A percentile compares a stretch with the other conserved stretches of the same genome.
phyloP scores from a whole-genome alignment of 2,888 invertebrate genomes.

The Drosophila heteroneura region DNA sequence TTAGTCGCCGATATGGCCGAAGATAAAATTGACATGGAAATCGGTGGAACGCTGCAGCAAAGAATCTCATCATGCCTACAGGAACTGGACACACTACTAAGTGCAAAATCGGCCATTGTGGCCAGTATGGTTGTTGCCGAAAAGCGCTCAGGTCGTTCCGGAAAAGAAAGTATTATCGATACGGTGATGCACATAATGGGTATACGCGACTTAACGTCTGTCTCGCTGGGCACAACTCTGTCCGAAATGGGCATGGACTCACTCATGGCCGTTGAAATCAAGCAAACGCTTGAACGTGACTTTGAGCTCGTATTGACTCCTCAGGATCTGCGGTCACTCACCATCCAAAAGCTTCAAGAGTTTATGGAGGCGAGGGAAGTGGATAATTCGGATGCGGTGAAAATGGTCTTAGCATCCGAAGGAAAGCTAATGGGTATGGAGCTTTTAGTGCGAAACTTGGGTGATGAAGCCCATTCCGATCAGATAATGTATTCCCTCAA shows the following conservation, averaged over 20 bases:
- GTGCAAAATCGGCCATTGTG: constrained; percentile 89
- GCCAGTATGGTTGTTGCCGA: constrained; percentile 95
- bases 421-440: constrained; percentile 86
- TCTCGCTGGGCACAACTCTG: constrained; percentile 90
- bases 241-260: constrained; percentile 98
- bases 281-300: constrained; percentile 95
- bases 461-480: constrained; percentile 87
- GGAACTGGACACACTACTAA: constrained; percentile 90
- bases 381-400: constrained; percentile 75
- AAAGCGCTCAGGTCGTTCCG: constrained; percentile 88
- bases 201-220: constrained; percentile 89
- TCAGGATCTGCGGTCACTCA: constrained; percentile 93
- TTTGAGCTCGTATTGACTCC: constrained; percentile 94
- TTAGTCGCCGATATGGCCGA: constrained; percentile 92
- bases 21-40: constrained; percentile 89
- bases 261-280: constrained; percentile 98
- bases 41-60: constrained; percentile 94
- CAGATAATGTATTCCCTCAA: constrained; percentile 87
- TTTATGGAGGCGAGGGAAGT: constrained; percentile 73
- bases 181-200: constrained; percentile 90
- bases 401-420: constrained; percentile 81
- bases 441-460: constrained; percentile 88
- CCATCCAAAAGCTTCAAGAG: constrained; percentile 87
- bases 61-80: constrained; percentile 92
- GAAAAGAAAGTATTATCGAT: constrained; percentile 89